Evolutionary conservation across 30 jellyfish, hydroid and myxozoan genomes (phyloP).

Genomic region (Pseudorhiza aurosa): DNA sequence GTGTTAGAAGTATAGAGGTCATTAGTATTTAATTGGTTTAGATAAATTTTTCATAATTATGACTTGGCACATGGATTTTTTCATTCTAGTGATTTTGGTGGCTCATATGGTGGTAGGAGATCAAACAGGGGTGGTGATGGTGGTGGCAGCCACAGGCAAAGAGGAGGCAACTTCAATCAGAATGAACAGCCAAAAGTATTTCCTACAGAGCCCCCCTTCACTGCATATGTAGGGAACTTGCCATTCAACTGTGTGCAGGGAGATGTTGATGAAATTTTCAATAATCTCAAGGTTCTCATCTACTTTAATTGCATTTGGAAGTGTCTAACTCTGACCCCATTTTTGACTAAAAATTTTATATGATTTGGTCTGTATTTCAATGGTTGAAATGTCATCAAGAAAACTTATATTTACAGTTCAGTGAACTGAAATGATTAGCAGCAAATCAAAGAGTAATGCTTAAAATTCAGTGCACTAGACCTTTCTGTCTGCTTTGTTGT

Average conservation of each 20-base stretch:
- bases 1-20: too few relatives aligned
- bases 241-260: constrained; percentile 99
- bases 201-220: constrained; percentile 92
- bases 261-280: constrained; percentile 93
- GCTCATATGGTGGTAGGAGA: constrained; percentile 82
- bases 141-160: constrained; percentile 49
- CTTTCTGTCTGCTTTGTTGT: too few relatives aligned
- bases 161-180: constrained; percentile 71
- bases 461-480: too few relatives aligned
- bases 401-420: neutral
- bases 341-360: too few relatives aligned
- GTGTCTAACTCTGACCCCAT: neutral
- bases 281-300: constrained; percentile 80
- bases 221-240: constrained; percentile 97
- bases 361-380: too few relatives aligned
- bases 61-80: too few relatives aligned
- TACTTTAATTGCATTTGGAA: too few relatives aligned
- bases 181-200: constrained; percentile 38
- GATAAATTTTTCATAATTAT: too few relatives aligned
- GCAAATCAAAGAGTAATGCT: too few relatives aligned
- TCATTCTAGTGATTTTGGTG: constrained; percentile 76
- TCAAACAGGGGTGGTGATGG: constrained; percentile 67
- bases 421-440: too few relatives aligned
- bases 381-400: neutral
- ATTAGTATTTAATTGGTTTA: too few relatives aligned